Conservation (phyloP, 2,113 vertebrate genomes). For the Cyprinodon brontotheroides region DNA sequence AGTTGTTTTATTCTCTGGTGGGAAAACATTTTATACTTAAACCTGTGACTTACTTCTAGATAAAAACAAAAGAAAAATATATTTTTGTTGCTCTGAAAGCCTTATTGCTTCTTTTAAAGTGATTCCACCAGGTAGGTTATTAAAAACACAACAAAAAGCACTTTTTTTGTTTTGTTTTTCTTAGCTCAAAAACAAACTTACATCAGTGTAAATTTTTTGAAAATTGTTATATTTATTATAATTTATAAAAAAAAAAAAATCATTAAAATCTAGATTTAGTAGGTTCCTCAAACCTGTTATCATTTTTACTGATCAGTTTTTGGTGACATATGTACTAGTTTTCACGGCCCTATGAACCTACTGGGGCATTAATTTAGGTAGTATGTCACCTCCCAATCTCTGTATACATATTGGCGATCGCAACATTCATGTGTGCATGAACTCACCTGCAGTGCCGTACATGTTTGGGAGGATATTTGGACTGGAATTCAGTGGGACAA, state of each 20-base stretch:
- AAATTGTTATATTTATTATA: not conserved
- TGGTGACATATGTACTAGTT: not conserved
- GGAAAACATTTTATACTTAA: not conserved
- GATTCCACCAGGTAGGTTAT: too few species aligned
- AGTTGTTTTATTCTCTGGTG: not conserved
- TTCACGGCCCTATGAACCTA: not conserved
- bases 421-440: not conserved
- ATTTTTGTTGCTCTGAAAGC: too few species aligned
- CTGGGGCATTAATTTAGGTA: not conserved
- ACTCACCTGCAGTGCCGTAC: conserved; percentile 18
- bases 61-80: not conserved
- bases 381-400: not conserved
- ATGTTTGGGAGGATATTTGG: conserved; percentile 6
- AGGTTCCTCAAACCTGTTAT: not conserved
- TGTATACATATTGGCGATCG: not conserved
- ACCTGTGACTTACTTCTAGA: not conserved
- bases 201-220: too few species aligned
- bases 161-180: too few species aligned
- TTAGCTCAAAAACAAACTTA: too few species aligned
- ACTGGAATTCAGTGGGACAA: conserved; percentile 20
- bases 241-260: not conserved
- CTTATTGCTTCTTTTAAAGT: too few species aligned
- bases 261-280: not conserved
- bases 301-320: not conserved
- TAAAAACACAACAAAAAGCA: too few species aligned